Evolutionary conservation across 2,888 invertebrate genomes (phyloP).

Genomic region (Drosophila austrosaltans): DNA sequence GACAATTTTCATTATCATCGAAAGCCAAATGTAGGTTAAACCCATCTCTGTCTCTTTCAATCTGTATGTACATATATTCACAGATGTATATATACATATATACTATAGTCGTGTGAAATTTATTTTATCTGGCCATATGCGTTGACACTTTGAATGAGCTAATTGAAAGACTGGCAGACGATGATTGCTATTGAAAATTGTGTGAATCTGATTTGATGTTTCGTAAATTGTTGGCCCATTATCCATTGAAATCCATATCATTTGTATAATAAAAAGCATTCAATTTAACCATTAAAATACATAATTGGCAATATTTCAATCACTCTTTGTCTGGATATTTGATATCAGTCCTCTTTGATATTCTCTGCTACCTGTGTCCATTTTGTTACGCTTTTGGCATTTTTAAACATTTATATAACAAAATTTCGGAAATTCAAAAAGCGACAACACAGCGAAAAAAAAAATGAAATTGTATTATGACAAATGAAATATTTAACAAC

Average conservation of each 20-base stretch:
- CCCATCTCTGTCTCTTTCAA: conserved; percentile 14
- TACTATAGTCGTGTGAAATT: conserved; percentile 21
- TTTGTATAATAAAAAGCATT: conserved; percentile 17
- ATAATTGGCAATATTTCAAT: conserved; percentile 15
- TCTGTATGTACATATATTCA: not conserved
- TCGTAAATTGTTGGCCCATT: conserved; percentile 6
- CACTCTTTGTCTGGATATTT: conserved; percentile 7
- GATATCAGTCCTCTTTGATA: not conserved
- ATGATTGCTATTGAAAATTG: conserved; percentile 38
- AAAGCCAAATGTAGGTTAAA: conserved; percentile 58
- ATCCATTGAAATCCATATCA: conserved; percentile 23
- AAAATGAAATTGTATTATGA: not conserved
- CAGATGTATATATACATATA: not conserved
- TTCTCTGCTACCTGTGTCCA: not conserved
- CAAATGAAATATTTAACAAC: not conserved
- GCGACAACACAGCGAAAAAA: not conserved
- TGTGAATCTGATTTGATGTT: conserved; percentile 14
- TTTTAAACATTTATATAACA: conserved; percentile 7
- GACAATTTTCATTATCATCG: conserved; percentile 45
- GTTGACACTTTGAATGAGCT: conserved; percentile 46
- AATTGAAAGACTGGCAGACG: conserved; percentile 34
- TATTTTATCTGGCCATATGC: conserved; percentile 33
- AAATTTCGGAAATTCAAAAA: not conserved
- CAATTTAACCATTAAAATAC: conserved; percentile 27
- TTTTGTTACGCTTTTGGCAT: conserved; percentile 5